Conservation (phyloP, 2,888 invertebrate genomes). For the Cotesia congregata region DNA sequence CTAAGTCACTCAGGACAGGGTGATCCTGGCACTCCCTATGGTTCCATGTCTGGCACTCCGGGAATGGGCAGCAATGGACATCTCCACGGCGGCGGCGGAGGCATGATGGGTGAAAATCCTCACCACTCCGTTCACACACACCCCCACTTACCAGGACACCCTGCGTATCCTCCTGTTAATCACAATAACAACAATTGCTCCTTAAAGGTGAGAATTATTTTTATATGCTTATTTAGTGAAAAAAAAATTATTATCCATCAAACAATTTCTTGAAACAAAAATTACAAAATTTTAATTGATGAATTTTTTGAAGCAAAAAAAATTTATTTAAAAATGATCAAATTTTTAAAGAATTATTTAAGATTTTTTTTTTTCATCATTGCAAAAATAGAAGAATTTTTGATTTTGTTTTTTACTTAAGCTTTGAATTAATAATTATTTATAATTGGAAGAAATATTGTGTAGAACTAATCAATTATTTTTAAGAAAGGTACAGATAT, state of each 20-base stretch:
- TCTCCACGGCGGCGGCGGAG: conserved; percentile 62
- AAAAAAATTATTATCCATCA: no score
- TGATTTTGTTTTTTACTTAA: no score
- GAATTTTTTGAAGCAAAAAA: no score
- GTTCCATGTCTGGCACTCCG: conserved; percentile 58
- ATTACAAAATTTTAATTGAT: no score
- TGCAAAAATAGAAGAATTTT: no score
- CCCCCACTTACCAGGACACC: conserved; percentile 74
- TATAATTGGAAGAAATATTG: no score
- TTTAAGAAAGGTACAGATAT: no score
- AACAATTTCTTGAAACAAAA: no score
- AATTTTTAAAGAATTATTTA: no score
- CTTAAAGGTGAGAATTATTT: conserved; percentile 61
- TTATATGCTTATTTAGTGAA: neutral
- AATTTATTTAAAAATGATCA: no score
- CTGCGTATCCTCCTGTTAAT: conserved; percentile 67
- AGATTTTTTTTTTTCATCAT: neutral
- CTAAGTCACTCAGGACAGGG: conserved; percentile 61
- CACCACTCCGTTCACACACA: conserved; percentile 72
- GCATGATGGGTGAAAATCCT: conserved; percentile 69
- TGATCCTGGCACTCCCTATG: conserved; percentile 56
- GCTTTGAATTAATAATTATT: no score
- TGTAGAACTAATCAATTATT: no score
- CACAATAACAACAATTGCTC: conserved; percentile 72
- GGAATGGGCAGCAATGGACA: conserved; percentile 67